Conservation (phyloP, 2,113 vertebrate species). For the Chelonoidis abingdonii region DNA sequence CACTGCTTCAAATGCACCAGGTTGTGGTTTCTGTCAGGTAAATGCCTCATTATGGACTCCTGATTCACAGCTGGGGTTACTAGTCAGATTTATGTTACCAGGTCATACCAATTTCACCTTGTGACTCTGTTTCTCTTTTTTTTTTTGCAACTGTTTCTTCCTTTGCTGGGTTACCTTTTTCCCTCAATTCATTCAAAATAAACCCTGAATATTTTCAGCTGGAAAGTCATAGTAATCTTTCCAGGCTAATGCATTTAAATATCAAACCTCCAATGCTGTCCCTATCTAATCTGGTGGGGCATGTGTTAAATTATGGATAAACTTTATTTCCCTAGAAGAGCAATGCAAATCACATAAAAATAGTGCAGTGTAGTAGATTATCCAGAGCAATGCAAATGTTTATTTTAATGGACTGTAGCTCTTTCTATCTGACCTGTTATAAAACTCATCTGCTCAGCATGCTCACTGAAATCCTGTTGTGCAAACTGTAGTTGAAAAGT, state of each 20-base stretch:
- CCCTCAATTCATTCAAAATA: neutral
- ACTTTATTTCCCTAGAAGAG: neutral
- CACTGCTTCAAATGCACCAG: conserved; percentile 33
- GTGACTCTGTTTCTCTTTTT: conserved; percentile 37
- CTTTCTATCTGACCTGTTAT: conserved; percentile 32
- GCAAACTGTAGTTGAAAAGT: neutral
- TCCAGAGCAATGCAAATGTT: conserved; percentile 1
- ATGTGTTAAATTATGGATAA: neutral
- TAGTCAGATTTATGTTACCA: conserved; percentile 24
- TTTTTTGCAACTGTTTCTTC: conserved; percentile 64
- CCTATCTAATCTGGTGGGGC: neutral
- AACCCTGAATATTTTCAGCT: neutral
- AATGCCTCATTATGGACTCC: neutral
- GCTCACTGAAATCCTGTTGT: neutral
- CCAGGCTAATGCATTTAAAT: neutral
- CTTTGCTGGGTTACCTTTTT: neutral
- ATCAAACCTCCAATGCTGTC: conserved; percentile 21
- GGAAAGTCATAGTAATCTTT: conserved; percentile 20
- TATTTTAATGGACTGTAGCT: conserved; percentile 14
- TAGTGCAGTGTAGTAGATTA: neutral
- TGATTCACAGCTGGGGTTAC: neutral
- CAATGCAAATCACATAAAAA: neutral
- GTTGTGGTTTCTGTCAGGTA: conserved; percentile 60
- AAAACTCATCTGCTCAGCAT: conserved; percentile 28
- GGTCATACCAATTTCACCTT: conserved; percentile 16